Evolutionary conservation across 2,888 invertebrate species (phyloP).

Genomic region (Chydorus sphaericus): DNA sequence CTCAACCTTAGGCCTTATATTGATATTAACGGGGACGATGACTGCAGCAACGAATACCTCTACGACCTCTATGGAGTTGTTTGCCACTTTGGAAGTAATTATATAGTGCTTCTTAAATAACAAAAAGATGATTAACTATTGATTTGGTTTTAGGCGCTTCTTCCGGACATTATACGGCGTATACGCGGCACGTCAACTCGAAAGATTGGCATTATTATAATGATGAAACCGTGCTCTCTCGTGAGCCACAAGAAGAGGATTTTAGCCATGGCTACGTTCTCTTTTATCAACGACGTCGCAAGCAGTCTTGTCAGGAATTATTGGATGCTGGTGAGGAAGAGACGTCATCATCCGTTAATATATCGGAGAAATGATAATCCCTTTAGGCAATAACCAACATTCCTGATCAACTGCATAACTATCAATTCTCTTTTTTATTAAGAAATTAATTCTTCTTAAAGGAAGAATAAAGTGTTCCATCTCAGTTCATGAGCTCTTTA

Average conservation of each 20-base stretch:
- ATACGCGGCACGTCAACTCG: slow-evolving; percentile 39
- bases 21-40: slow-evolving; percentile 27
- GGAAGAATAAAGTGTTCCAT: not conserved
- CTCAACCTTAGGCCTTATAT: slow-evolving; percentile 36
- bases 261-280: slow-evolving; percentile 45
- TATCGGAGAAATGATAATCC: too few species aligned
- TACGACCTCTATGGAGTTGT: slow-evolving; percentile 47
- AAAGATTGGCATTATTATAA: slow-evolving; percentile 45
- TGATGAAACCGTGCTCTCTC: slow-evolving; percentile 39
- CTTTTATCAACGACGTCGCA: slow-evolving; percentile 37
- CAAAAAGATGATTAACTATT: not conserved
- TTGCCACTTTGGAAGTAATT: slow-evolving; percentile 48
- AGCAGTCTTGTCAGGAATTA: not conserved
- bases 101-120: slow-evolving; percentile 13
- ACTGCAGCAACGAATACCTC: slow-evolving; percentile 16
- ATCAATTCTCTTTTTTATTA: not conserved
- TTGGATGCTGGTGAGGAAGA: too few species aligned
- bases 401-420: too few species aligned
- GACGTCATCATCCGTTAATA: too few species aligned
- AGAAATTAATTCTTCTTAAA: not conserved
- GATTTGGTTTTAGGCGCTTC: slow-evolving; percentile 34
- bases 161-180: slow-evolving; percentile 46
- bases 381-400: too few species aligned
- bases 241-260: slow-evolving; percentile 41
- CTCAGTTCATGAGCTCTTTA: too few species aligned